Base-by-base conservation (phyloP, 2,888 invertebrate species). In the Chloroclystis v-ata region DNA sequence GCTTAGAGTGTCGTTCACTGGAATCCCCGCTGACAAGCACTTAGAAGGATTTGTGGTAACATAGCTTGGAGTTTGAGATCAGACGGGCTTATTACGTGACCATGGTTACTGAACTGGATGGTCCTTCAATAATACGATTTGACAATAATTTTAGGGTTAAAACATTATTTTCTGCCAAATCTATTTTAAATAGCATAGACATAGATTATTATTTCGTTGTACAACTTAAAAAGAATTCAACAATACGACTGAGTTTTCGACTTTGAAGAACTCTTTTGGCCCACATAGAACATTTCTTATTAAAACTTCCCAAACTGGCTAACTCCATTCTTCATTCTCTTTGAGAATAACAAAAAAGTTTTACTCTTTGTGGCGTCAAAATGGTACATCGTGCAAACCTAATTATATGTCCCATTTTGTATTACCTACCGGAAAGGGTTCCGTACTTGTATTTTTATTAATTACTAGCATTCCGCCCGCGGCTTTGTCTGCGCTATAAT, bases 21-120 rank as follows among this genome's bases (percentile, higher is more conserved):
- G 59, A 52, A 60, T 58, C 59, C 73, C 69, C 59, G 65, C 71
- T 67, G 70, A 61, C 62, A 65, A 61, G 64, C 66, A 65, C 67
- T 70, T 67, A 72, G 61, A 67, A 60, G 67, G 69, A 72, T 74
- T 71, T 71, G 69, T 54, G 65, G 71, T 60, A 52, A 56, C 57
- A 53, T 24, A 45, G 50, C 54, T 63, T 59, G 65, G 53, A 65
- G 57, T 54, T 54, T 55, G 43, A 42, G 47, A 49, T 26, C 44
- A 48, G 47, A 20, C 38, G 11, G 20, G 20, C 35, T 35, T 16
- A 9, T 26, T 2, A 16, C 8, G 4, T 20, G 20, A 35, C 35
- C 20, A 20, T 20, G 35, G 32, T 14, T n/a, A 16, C 14, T 14
- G n/a, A 12, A n/a, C 20, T 20, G 2, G 5, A 20, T 20, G 20